Percentiles rank a stretch among this genome's conserved stretches.
Evolutionary conservation across 2,888 invertebrate species (phyloP).

Genomic region (Tetrapedia diversipes): DNA sequence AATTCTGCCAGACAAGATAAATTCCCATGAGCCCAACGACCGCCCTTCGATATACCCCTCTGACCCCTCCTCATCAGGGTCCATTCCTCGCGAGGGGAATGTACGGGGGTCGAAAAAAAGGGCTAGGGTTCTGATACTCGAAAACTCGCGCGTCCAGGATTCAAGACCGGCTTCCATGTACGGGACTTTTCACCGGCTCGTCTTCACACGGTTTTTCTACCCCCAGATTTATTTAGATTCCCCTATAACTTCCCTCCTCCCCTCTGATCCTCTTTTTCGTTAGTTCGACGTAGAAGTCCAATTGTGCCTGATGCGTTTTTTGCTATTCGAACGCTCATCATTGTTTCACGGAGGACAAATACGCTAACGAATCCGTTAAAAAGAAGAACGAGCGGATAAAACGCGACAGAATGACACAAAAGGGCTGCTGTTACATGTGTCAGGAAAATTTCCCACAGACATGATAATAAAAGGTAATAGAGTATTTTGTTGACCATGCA

Average conservation of each 20-base stretch:
- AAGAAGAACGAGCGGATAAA: slow-evolving; percentile 27
- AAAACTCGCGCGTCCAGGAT: slow-evolving; percentile 46
- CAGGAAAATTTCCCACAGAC: slow-evolving; percentile 42
- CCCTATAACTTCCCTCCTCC: background rate
- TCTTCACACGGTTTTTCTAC: slow-evolving; percentile 64
- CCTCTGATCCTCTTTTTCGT: background rate
- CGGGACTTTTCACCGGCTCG: slow-evolving; percentile 61
- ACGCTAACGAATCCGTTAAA: slow-evolving; percentile 43
- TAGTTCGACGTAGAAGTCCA: background rate
- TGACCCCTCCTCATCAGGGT: slow-evolving; percentile 30
- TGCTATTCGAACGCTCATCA: slow-evolving; percentile 1
- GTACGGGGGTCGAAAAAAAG: slow-evolving; percentile 44
- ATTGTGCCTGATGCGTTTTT: slow-evolving; percentile 19
- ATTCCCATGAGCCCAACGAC: slow-evolving; percentile 60
- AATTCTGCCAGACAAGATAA: slow-evolving; percentile 52
- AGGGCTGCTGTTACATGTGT: background rate
- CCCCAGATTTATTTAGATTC: slow-evolving; percentile 43
- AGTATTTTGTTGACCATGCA: slow-evolving; percentile 13
- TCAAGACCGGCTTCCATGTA: slow-evolving; percentile 57
- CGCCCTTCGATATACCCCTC: slow-evolving; percentile 11
- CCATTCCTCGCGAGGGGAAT: slow-evolving; percentile 40
- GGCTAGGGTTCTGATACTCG: slow-evolving; percentile 37
- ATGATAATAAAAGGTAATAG: slow-evolving; percentile 49
- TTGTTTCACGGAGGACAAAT: slow-evolving; percentile 53
- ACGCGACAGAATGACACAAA: slow-evolving; percentile 4